These are phyloP conservation scores for Bombus terrestris DNA, from an alignment of 1,140 invertebrate species.

Conservation along the genomic window DNA sequence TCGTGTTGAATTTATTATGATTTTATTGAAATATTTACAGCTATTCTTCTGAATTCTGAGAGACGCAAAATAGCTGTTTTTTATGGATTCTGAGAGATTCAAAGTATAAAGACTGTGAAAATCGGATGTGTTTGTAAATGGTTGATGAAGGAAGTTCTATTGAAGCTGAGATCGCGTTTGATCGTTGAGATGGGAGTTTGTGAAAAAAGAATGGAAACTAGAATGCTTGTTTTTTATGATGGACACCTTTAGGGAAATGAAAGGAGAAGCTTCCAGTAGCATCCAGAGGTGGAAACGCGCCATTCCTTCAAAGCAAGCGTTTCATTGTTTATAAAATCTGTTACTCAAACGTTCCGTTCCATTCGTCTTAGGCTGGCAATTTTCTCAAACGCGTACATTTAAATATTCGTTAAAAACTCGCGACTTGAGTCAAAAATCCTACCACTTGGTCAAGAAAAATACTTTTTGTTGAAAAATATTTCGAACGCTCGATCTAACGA, in stretches of 20 bases:
- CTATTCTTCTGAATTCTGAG: neutral
- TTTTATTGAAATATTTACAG: neutral
- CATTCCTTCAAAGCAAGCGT: neutral
- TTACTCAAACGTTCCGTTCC: neutral
- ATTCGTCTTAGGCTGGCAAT: too few species aligned
- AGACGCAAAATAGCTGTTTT: neutral
- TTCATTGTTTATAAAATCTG: conserved; percentile 18
- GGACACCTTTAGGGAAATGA: conserved; percentile 18
- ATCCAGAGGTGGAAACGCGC: neutral
- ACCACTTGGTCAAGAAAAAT: neutral
- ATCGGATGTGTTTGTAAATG: neutral
- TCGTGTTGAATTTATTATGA: neutral
- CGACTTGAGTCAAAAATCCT: neutral
- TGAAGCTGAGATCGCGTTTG: neutral
- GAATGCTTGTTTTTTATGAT: conserved; percentile 16
- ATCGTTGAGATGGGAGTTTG: neutral
- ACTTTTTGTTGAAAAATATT: too few species aligned
- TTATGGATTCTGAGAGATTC: neutral
- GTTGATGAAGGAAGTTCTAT: neutral
- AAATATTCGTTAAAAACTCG: neutral
- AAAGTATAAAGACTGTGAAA: neutral
- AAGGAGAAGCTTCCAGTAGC: neutral
- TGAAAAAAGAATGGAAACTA: conserved; percentile 2
- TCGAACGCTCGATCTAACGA: too few species aligned
- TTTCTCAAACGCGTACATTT: neutral